Percentiles rank a stretch among this genome's conserved stretches.
These are phyloP conservation scores for Physeter macrocephalus DNA, from an alignment of 2,113 vertebrate genomes.

Conservation along the genomic window DNA sequence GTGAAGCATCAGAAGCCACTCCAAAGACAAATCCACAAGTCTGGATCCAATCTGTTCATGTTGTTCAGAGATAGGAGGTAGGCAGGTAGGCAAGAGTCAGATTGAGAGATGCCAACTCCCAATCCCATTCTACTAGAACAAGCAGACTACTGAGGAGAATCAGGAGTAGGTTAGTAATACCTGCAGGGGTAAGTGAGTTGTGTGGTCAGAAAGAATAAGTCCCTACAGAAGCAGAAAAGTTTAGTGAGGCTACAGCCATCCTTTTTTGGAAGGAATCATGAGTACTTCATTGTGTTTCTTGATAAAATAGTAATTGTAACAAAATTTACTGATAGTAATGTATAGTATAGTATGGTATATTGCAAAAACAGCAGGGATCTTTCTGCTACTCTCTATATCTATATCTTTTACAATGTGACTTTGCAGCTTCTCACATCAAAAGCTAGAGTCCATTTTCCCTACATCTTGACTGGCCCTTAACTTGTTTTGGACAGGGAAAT, in stretches of 20 bases:
- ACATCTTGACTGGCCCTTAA: neutral
- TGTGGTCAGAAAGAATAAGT: neutral
- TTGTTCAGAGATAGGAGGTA: neutral
- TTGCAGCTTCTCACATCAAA: neutral
- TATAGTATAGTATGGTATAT: neutral
- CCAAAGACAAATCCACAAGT: neutral
- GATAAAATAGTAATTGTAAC: neutral
- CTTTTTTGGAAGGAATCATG: neutral
- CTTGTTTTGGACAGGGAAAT: neutral
- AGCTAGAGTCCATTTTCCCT: neutral
- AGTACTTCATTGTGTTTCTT: neutral
- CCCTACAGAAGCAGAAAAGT: neutral
- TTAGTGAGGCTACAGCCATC: neutral
- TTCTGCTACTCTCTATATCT: neutral
- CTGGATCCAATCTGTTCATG: neutral
- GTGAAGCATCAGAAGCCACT: neutral
- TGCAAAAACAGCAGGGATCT: neutral
- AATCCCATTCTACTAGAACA: neutral
- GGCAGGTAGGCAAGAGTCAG: neutral
- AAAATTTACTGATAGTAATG: neutral
- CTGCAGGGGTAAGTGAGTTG: rapidly evolving
- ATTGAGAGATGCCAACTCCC: neutral
- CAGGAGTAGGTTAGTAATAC: neutral
- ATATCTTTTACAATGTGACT: neutral
- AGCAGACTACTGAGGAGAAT: neutral